Evolutionary conservation across 2,113 vertebrate species (phyloP).

Genomic region (Oceanites oceanicus): DNA sequence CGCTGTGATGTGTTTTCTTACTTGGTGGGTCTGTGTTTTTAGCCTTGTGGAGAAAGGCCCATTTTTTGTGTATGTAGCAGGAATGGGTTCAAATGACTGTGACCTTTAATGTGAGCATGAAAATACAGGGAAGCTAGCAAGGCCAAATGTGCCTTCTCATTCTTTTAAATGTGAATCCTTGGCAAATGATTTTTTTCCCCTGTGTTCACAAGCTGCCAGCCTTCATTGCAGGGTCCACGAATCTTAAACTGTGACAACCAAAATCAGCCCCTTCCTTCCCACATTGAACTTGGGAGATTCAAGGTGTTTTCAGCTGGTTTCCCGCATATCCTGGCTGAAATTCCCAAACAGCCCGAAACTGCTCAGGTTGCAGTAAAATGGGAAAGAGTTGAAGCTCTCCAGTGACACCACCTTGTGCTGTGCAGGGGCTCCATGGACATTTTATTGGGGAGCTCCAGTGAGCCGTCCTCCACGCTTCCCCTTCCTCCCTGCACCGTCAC

Average conservation of each 20-base stretch:
- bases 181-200: neutral
- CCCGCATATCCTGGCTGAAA: neutral
- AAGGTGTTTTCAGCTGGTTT: neutral
- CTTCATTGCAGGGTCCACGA: neutral
- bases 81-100: neutral
- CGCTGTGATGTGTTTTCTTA: neutral
- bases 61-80: neutral
- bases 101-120: neutral
- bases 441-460: neutral
- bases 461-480: neutral
- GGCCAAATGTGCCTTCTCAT: neutral
- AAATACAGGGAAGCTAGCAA: neutral
- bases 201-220: neutral
- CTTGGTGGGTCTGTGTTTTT: neutral
- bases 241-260: neutral
- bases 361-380: neutral
- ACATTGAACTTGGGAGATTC: neutral
- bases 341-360: neutral
- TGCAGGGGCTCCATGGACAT: neutral
- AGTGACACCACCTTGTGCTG: neutral
- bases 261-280: neutral
- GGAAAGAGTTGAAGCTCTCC: neutral
- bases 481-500: neutral
- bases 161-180: neutral
- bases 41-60: neutral